Base-by-base conservation (phyloP, 2,797 vertebrate genomes). In the Danio aesculapii region DNA sequence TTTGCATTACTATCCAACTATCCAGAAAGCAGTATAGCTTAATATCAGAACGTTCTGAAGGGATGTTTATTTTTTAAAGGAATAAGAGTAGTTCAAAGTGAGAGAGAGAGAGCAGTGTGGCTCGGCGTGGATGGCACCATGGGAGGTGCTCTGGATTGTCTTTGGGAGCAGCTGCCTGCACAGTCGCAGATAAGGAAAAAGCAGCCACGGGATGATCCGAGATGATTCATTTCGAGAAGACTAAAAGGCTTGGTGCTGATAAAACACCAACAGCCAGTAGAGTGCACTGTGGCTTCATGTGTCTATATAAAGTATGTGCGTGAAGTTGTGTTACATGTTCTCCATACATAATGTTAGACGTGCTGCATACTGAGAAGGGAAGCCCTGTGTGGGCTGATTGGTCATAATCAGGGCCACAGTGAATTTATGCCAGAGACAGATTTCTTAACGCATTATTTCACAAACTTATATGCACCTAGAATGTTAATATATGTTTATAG, bases 231-330 rank as follows among this genome's bases (percentile, higher is more conserved):
- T 79, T 68, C 8, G 57, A 83, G 72, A 55, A 52, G 58, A 44
- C 67, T 72, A 58, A 80, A 83, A 83, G 69, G 61, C 81, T 80
- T 59, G 74, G 63, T 50, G 41, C 63, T 66, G 11, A 78, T 55
- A 72, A 72, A 83, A 30, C 46, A 50, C 49, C 17, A 39, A 80
- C 53, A 19, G 62, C 87, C 88, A 88, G 81, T 70, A 88, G 86
- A 84, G 87, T 64, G 86, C 88, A 86, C 85, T 88, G 83, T 81
- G 77, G 85, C 53, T 74, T 84, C 19, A 6, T 82, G 19, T 41
- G 39, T 75, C 44, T 59, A 10, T 63, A 17, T 52, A 19, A 47
- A 57, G 71, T 58, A 6, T 64, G 6, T 4, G n/a, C 62, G 67
- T 53, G 46, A 74, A 59, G 53, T 67, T 81, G 39, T 53, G 13